Base-by-base conservation (phyloP, 2,888 invertebrate species). In the Carcina quercana region DNA sequence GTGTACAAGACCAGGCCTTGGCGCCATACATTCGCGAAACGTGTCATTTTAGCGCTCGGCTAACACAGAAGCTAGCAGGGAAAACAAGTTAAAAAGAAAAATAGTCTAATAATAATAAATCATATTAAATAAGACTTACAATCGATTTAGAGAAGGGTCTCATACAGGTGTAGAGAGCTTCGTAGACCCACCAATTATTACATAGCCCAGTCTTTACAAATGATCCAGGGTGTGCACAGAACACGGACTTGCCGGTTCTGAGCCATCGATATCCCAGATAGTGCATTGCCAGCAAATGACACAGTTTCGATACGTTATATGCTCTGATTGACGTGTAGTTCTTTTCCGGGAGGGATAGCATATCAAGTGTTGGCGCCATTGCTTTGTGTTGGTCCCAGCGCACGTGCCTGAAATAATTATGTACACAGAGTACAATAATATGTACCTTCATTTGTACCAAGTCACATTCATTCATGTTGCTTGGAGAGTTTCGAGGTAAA, bases 131-230 rank as follows among this genome's bases (percentile, higher is more conserved):
- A n/a, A 24, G 24, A 75, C 87, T 87, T 73, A 95, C 95, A 84
- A 96, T 68, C 13, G 93, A 92, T 73, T 98, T 98, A 3, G 96
- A 94, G 68, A 98, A 98, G 2, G 97, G 97, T 40, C 91, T 82
- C 45, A 92, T 93, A 1, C 93, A 25, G 3, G 88, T 86, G 61
- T 94, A 97, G 0, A 95, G 62, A 1, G 91, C 47, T 44, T 92
- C 86, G 54, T 91, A 94, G 3, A 91, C 59, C 94, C 96, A 96
- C 90, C 95, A 96, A 68, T 95, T 88, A 13, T 93, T 86, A 13
- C 90, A 83, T 20, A 97, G 37, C 30, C 87, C 79, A 0, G 96
- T 90, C 37, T 88, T 91, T 5, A 98, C 91, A 87, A 98, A 89
- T 53, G 96, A 96, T 7, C 97, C 96, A 1, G 97, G 96, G 71